Base-by-base conservation (phyloP, 2,797 vertebrate genomes). In the Poecilia velifera region DNA sequence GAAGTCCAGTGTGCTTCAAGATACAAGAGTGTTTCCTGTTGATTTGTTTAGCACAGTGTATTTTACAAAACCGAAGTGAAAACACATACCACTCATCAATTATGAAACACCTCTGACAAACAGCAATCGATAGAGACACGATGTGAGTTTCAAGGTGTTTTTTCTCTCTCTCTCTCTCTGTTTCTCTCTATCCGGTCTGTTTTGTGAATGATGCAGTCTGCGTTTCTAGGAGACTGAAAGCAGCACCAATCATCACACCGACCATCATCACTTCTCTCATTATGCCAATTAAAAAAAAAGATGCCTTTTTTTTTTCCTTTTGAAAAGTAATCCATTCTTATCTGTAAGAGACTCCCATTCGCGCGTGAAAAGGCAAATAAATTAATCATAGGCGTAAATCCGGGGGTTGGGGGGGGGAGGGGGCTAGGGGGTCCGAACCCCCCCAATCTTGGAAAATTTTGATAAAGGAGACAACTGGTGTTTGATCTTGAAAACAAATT, bases 41-140 rank as follows among this genome's bases (percentile, higher is more conserved):
- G 71, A 34, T 49, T 85, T 76, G 53, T 6, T 83, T 72, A 22
- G 39, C 77, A 75, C n/a, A 76, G 76, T 74, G 28, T 4, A 78
- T 86, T 78, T 81, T 28, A 46, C 22, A n/a, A 51, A 87, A 25
- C 18, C 82, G 45, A 76, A 70, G 28, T 43, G 57, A 84, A 89
- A 90, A 88, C 84, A 73, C 62, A n/a, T 2, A 45, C 13, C 57
- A 55, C 22, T 83, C 77, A 89, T 88, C 74, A 73, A 78, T 83
- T 75, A 82, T 86, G 73, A 74, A 86, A 3, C 41, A 79, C 25
- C 55, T 85, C 76, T 85, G 79, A 78, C 16, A 74, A 82, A 80
- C 66, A 83, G 53, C 25, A 39, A 34, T 72, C 36, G 77, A 72
- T 45, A 4, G 66, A 68, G 28, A 68, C 55, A 53, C 8, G n/a